phyloP scores from a whole-genome alignment of 2,888 invertebrate genomes.

The Polymixis flavicincta region DNA sequence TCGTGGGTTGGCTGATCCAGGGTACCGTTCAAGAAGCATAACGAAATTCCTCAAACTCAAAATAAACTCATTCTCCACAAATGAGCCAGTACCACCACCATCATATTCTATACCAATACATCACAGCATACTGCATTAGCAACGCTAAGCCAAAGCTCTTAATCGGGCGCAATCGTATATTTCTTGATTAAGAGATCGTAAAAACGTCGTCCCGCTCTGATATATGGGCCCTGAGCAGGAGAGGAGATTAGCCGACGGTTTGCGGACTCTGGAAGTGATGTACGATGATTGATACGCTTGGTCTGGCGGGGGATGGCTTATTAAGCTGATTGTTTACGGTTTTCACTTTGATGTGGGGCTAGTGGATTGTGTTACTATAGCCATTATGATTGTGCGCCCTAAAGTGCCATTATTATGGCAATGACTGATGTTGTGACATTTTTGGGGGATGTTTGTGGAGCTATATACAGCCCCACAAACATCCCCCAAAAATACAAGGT shows the following conservation, averaged over 20 bases:
- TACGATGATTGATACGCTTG: slow-evolving; percentile 65
- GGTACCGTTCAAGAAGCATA: not conserved
- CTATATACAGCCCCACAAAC: no score
- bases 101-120: slow-evolving; percentile 63
- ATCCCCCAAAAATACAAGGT: no score
- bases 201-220: slow-evolving; percentile 87
- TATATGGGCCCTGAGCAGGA: slow-evolving; percentile 78
- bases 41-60: not conserved
- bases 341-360: slow-evolving; percentile 22
- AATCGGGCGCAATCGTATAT: slow-evolving; percentile 88
- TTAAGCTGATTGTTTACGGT: slow-evolving; percentile 61
- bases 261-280: slow-evolving; percentile 65
- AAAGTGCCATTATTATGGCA: not conserved
- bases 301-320: slow-evolving; percentile 49
- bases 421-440: not conserved
- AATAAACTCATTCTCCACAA: slow-evolving; percentile 32
- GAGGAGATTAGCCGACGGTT: slow-evolving; percentile 79
- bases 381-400: not conserved
- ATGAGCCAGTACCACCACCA: slow-evolving; percentile 31
- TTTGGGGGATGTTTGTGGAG: not conserved
- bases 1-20: not conserved
- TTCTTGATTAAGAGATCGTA: slow-evolving; percentile 88
- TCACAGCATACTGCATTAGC: slow-evolving; percentile 86
- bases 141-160: slow-evolving; percentile 82
- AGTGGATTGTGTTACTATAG: not conserved